These are phyloP conservation scores for Thripadectes ignobilis DNA, from an alignment of 2,797 vertebrate species.

Conservation along the genomic window DNA sequence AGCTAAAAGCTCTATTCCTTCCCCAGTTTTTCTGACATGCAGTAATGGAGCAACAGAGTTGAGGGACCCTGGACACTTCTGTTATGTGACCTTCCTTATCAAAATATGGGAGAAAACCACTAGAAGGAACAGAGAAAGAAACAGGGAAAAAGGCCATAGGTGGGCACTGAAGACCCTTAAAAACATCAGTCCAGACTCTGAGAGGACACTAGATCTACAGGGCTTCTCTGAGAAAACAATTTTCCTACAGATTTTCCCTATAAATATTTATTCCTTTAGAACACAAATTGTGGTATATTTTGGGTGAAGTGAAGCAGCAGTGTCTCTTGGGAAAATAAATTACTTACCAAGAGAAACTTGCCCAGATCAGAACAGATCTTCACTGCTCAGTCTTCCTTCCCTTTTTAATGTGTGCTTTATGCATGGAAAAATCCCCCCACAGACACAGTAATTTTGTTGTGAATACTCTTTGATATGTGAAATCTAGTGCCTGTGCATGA, in stretches of 20 bases:
- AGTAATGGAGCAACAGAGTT: rapidly evolving
- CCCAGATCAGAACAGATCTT: not conserved
- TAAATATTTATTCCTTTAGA: not conserved
- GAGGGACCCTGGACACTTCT: not conserved
- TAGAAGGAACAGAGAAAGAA: not conserved
- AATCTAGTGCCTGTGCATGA: not conserved
- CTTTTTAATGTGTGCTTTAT: not conserved
- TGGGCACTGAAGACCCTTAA: not conserved
- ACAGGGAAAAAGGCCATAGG: not conserved
- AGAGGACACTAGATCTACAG: not conserved
- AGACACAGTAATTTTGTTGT: not conserved
- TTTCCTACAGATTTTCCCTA: not conserved
- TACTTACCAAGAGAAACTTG: not conserved
- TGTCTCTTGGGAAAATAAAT: not conserved
- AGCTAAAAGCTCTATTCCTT: not conserved
- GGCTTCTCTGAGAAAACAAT: not conserved
- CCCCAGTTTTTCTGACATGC: not conserved
- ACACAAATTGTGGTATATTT: not conserved
- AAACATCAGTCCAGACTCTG: not conserved
- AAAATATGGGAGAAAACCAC: not conserved
- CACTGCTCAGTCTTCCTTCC: not conserved
- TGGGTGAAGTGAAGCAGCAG: not conserved
- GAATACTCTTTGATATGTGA: not conserved
- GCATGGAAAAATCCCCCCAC: not conserved
- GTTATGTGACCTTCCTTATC: not conserved